These are phyloP conservation scores for Pecten maximus DNA, from an alignment of 2,888 invertebrate species.

Conservation along the genomic window DNA sequence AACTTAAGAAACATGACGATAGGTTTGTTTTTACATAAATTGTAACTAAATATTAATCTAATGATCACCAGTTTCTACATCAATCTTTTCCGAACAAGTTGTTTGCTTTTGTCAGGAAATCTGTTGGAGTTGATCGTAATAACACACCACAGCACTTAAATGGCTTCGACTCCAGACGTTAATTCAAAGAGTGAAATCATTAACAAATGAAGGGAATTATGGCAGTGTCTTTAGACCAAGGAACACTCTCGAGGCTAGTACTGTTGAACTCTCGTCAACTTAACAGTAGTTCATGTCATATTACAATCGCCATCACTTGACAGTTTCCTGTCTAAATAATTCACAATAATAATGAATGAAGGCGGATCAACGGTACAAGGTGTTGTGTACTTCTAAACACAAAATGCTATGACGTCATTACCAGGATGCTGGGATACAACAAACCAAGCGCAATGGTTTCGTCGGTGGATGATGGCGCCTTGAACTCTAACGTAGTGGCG, in stretches of 20 bases:
- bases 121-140: neutral
- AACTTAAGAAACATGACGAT: no score
- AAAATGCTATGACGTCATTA: no score
- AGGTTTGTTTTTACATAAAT: no score
- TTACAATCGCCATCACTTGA: neutral
- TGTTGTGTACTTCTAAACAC: neutral
- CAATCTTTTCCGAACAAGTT: no score
- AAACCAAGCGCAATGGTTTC: neutral
- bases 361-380: neutral
- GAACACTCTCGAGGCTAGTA: neutral
- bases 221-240: neutral
- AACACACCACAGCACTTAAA: neutral
- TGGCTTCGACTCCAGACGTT: neutral
- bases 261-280: neutral
- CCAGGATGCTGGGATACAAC: no score
- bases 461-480: neutral
- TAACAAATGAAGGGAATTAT: neutral
- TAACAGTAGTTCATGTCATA: neutral
- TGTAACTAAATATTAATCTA: no score
- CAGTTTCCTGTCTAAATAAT: neutral
- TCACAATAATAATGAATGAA: slow-evolving; percentile 1
- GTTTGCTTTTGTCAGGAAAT: no score
- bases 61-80: no score
- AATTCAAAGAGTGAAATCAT: no score
- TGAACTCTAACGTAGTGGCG: neutral